Conservation (phyloP, 2,888 invertebrate genomes). For the Xanthia togata region DNA sequence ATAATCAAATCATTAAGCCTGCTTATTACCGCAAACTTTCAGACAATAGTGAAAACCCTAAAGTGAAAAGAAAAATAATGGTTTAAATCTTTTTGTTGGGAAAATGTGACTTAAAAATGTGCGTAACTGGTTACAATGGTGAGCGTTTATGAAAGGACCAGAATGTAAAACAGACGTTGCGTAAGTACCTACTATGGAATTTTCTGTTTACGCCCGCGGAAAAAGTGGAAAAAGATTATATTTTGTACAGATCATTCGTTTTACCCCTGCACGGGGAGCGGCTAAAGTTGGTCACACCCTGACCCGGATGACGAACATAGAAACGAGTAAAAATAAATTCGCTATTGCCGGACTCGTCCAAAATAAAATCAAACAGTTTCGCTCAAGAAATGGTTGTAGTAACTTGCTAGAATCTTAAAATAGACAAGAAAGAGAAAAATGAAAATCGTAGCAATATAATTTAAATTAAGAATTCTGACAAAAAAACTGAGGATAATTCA, state of each 20-base stretch:
- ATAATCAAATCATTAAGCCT: constrained; percentile 42
- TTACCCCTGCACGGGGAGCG: neutral
- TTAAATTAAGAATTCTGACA: neutral
- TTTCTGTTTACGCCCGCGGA: neutral
- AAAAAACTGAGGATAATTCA: neutral
- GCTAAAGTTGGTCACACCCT: neutral
- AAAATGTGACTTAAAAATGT: constrained; percentile 2
- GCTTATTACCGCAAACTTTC: constrained; percentile 35
- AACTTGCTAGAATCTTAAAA: neutral
- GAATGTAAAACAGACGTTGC: neutral
- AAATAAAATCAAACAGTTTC: neutral
- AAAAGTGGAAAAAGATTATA: neutral
- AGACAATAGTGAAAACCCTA: constrained; percentile 16
- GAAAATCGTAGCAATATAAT: neutral
- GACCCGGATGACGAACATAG: neutral
- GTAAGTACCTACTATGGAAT: neutral
- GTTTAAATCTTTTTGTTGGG: neutral
- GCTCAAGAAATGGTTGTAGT: neutral
- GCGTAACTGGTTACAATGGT: neutral
- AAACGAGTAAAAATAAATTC: neutral
- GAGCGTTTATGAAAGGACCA: neutral
- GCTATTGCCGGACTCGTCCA: neutral
- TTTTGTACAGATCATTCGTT: neutral
- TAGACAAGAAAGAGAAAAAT: neutral
- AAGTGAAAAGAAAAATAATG: constrained; percentile 2